Conservation (phyloP, 2,113 vertebrate genomes). For the Hippocampus zosterae region DNA sequence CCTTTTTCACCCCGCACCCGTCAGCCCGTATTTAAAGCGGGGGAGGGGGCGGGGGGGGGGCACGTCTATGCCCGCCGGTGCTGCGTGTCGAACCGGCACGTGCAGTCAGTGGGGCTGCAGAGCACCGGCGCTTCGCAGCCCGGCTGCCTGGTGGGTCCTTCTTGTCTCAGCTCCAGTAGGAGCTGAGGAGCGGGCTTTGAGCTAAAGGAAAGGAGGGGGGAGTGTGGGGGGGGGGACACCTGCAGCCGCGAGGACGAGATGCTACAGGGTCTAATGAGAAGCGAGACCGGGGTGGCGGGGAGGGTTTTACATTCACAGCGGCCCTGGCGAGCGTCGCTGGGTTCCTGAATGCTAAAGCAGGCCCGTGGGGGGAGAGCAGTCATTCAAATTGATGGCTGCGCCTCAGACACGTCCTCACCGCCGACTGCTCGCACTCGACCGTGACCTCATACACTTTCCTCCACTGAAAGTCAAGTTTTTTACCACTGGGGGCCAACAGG, state of each 20-base stretch:
- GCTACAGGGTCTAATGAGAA: constrained; percentile 71
- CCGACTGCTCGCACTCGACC: constrained; percentile 39
- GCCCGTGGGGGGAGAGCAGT: constrained; percentile 75
- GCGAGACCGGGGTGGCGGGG: constrained; percentile 20
- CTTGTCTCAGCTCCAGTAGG: constrained; percentile 45
- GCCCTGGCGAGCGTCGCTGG: constrained; percentile 63
- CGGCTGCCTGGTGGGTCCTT: constrained; percentile 31
- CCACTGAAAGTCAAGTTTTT: not conserved
- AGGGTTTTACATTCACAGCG: constrained; percentile 72
- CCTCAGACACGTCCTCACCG: constrained; percentile 75
- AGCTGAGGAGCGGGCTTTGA: constrained; percentile 32
- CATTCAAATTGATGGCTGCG: constrained; percentile 79
- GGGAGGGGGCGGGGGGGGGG: too few species aligned
- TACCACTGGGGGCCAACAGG: not conserved
- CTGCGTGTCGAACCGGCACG: constrained; percentile 22
- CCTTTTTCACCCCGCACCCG: not conserved
- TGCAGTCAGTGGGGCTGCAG: too few species aligned
- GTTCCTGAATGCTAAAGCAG: constrained; percentile 80
- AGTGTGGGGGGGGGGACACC: constrained; percentile 4
- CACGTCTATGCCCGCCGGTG: constrained; percentile 14
- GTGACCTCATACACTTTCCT: not conserved
- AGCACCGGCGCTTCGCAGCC: too few species aligned
- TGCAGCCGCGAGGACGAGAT: constrained; percentile 55
- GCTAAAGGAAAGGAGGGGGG: too few species aligned
- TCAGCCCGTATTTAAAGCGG: not conserved